Evolutionary conservation across 2,888 invertebrate species (phyloP), one percentile per base, ranked within the genome.

Genomic region (Aphidoletes aphidimyza): DNA sequence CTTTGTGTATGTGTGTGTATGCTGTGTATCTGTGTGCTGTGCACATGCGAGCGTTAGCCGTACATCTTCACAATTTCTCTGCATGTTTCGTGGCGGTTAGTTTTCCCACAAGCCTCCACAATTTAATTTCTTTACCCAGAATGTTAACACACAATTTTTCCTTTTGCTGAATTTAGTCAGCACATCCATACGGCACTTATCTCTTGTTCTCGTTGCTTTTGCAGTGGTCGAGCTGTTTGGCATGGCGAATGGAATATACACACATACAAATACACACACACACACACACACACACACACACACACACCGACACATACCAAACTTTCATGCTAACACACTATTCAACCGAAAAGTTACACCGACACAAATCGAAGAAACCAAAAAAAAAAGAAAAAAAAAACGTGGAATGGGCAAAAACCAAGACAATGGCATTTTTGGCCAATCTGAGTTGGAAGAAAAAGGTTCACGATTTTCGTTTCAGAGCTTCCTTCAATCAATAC

Each of bases 101-200:
- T 34, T 69, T 69, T 69, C 69, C 34, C 69, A 69, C 69, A 69
- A 69, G 69, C 69, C 69, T 69, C 69, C 69, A 69, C 69, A 69
- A 69, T 69, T 69, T 34, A 69, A 69, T 69, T 69, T 69, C 69
- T 69, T 30, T 69, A n/a, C 69, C 69, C 69, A 69, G 54, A 69
- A 47, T 30, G 26, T 26, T 69, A 30, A 69, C 69, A 69, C 11
- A 30, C 26, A 5, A 69, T 69, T 69, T 69, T 69, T 30, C 9
- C 69, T 30, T 69, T 14, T 30, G 17, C 54, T 11, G 34, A 69
- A 69, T 69, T 30, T 69, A 69, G 34, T 14, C 69, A 69, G 34
- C 14, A 14, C 69, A 34, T 69, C 69, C 30, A 69, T 69, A 30
- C 69, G 14, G 30, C 69, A 69, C 30, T 26, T 69, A 69, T 69